Base-by-base conservation (phyloP, 2,113 vertebrate genomes). In the Xiphias gladius region DNA sequence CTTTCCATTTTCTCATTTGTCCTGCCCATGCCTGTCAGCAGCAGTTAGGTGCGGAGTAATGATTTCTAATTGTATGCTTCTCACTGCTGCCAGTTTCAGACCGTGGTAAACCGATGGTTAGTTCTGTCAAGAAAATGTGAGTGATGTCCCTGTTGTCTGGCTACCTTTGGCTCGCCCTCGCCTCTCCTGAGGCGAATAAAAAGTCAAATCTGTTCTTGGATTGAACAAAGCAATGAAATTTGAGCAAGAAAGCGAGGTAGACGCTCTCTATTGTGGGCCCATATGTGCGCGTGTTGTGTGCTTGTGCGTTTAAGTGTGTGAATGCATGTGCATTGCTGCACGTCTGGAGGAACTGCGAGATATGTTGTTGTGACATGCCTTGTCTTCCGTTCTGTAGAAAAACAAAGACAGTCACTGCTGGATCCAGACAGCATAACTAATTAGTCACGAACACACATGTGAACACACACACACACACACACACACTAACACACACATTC, bases 351-450 rank as follows among this genome's bases (percentile, higher is more conserved):
- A 92, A 80, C 86, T 87, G 89, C 62, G 80, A 91, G 92, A 91
- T 90, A 66, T 81, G 93, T 94, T 95, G 95, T 95, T 95, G 92
- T 94, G 95, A 95, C 94, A 93, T 88, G 92, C 86, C 92, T 93
- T 86, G 90, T 92, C 92, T 92, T 91, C 88, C 85, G 80, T 89
- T 91, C 78, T 86, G 90, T 80, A 79, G 86, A 86, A 93, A 93
- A 92, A 93, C 91, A 94, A 94, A 91, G 93, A 93, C 91, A 83
- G 91, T 88, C 86, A 81, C 92, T 87, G 87, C 93, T 91, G 92
- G 91, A 94, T 93, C 87, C 91, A 94, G 94, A 94, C 94, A 94
- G 94, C 94, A 94, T 93, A 95, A 94, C 94, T 94, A 95, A 95
- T 95, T 94, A 94, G 93, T 91, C 89, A 78, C 85, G 48, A 90